phyloP scores from a whole-genome alignment of 1,140 invertebrate genomes.

The Cydia amplana region DNA sequence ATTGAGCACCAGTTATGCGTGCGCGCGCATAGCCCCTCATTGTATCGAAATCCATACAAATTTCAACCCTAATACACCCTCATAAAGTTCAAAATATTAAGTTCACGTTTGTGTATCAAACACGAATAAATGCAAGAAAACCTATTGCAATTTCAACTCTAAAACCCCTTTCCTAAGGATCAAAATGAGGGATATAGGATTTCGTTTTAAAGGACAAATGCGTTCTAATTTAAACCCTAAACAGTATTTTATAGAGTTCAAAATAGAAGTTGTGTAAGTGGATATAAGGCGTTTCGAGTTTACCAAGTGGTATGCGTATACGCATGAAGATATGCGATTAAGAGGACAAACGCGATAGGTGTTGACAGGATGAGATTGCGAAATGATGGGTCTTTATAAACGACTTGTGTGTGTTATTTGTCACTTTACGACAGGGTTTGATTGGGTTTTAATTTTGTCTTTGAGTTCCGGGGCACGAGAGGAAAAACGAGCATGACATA shows the following conservation, averaged over 20 bases:
- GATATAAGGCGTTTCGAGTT: not conserved
- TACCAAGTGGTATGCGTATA: not conserved
- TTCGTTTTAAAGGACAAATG: not conserved
- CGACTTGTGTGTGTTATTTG: not conserved
- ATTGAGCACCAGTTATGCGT: not conserved
- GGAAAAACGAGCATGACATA: no score
- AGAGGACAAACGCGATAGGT: not conserved
- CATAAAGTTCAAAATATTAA: not conserved
- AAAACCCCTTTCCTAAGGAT: not conserved
- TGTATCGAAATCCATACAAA: not conserved
- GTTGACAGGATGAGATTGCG: not conserved
- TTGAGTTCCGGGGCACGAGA: no score
- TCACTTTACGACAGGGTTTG: not conserved
- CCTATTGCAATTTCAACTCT: not conserved
- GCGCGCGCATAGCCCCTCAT: not conserved
- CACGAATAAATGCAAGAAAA: not conserved
- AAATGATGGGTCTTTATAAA: not conserved
- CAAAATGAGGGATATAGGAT: not conserved
- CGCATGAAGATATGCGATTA: slow-evolving; percentile 14
- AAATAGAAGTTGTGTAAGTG: not conserved
- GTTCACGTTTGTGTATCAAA: not conserved
- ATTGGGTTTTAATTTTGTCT: not conserved
- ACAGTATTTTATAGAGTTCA: not conserved
- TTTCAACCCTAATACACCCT: not conserved
- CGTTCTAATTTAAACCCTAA: not conserved